phyloP scores from a whole-genome alignment of 2,113 vertebrate genomes.

The Chlorodrepanis virens region DNA sequence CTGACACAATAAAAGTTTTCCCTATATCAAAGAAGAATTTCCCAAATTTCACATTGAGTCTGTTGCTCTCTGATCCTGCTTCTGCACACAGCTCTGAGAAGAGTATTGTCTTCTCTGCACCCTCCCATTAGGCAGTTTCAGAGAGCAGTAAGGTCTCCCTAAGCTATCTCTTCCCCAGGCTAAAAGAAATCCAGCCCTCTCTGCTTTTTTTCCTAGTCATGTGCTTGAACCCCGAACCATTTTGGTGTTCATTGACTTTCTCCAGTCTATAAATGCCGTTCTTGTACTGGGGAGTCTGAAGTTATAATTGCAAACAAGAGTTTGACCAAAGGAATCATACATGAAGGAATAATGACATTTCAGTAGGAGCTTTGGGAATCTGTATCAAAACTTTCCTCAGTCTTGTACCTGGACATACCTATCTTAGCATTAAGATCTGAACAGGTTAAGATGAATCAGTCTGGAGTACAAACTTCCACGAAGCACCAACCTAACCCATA shows the following conservation, averaged over 20 bases:
- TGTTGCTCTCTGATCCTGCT: neutral
- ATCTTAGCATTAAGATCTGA: neutral
- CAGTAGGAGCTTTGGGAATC: neutral
- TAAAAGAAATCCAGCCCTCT: neutral
- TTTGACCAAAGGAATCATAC: neutral
- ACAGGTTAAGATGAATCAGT: neutral
- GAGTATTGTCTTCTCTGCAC: neutral
- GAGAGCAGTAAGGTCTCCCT: neutral
- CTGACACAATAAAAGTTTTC: neutral
- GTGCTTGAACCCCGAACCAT: neutral
- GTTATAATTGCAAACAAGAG: neutral
- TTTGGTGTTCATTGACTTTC: neutral
- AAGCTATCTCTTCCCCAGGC: neutral
- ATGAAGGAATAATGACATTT: neutral
- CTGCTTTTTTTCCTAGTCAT: neutral
- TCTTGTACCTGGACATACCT: neutral
- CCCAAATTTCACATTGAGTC: neutral
- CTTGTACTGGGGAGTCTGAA: neutral
- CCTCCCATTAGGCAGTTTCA: neutral
- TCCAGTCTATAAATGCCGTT: neutral
- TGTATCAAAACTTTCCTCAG: neutral
- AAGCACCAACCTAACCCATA: neutral
- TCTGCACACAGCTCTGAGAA: neutral
- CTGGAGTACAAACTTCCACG: neutral
- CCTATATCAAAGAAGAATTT: neutral